phyloP scores from a whole-genome alignment of 1,140 invertebrate genomes.

The Pinna nobilis region DNA sequence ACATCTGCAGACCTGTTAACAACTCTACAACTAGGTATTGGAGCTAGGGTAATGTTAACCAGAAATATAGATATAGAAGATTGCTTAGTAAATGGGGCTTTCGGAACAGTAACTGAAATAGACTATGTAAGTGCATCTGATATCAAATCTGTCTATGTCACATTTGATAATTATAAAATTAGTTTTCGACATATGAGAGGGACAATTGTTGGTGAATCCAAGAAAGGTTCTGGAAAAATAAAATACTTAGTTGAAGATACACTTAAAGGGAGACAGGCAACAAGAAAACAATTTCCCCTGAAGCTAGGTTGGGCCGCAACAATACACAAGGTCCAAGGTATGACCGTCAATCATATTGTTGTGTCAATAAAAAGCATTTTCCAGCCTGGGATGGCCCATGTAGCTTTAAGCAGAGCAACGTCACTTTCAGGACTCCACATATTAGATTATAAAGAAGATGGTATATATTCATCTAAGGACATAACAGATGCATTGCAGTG shows the following conservation, averaged over 20 bases:
- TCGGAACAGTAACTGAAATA: conserved; percentile 20
- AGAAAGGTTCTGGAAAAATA: neutral
- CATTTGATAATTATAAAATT: conserved; percentile 25
- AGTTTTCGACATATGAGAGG: neutral
- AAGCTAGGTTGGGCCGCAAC: conserved; percentile 31
- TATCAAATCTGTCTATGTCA: conserved; percentile 10
- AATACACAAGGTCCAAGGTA: conserved; percentile 43
- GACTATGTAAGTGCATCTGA: neutral
- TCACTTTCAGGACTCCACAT: conserved; percentile 11
- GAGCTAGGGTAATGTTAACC: conserved; percentile 17
- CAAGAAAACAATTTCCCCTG: conserved; percentile 27
- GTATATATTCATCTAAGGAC: neutral
- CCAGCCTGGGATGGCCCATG: conserved; percentile 27
- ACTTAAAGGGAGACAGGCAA: neutral
- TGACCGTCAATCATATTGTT: conserved; percentile 23
- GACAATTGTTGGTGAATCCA: neutral
- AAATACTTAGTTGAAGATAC: neutral
- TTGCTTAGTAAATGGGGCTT: conserved; percentile 31
- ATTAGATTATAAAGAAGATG: neutral
- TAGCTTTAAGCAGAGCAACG: conserved; percentile 36
- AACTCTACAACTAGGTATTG: neutral
- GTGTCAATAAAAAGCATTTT: conserved; percentile 28
- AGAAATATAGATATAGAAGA: conserved; percentile 19
- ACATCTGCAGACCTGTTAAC: conserved; percentile 2
- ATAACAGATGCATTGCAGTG: neutral